Evolutionary conservation across 1,140 invertebrate species (phyloP).

Genomic region (Rhynchophorus ferrugineus): DNA sequence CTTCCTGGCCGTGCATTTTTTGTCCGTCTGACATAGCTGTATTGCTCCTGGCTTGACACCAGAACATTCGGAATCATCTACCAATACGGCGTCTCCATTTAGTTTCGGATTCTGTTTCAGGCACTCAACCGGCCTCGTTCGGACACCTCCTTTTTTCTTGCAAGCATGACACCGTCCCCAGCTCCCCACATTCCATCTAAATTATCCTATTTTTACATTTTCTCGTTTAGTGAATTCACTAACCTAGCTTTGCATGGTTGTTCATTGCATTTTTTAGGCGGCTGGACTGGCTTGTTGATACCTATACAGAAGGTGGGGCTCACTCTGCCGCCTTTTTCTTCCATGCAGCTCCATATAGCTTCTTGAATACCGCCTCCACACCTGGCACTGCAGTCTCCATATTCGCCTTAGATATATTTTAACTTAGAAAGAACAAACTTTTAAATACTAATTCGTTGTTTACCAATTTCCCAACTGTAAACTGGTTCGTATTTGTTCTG

Average conservation of each 20-base stretch:
- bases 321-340: slow-evolving; percentile 43
- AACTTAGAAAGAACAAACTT: not conserved
- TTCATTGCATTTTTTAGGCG: slow-evolving; percentile 41
- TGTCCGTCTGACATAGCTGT: not conserved
- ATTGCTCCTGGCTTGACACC: not conserved
- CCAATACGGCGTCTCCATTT: slow-evolving; percentile 41
- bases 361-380: slow-evolving; percentile 44
- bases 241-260: slow-evolving; percentile 43
- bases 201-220: not conserved
- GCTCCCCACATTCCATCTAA: slow-evolving; percentile 45
- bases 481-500: not conserved
- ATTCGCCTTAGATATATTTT: slow-evolving; percentile 5
- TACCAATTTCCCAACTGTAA: not conserved
- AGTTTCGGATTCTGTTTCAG: slow-evolving; percentile 37
- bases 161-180: slow-evolving; percentile 47
- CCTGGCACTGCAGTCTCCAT: slow-evolving; percentile 37
- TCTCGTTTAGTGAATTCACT: slow-evolving; percentile 16
- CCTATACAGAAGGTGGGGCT: slow-evolving; percentile 38
- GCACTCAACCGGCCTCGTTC: slow-evolving; percentile 43
- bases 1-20: not conserved
- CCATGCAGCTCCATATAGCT: slow-evolving; percentile 41
- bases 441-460: not conserved
- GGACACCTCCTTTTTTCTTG: slow-evolving; percentile 40
- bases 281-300: slow-evolving; percentile 35
- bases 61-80: slow-evolving; percentile 31